Base-by-base conservation (phyloP, 2,888 invertebrate genomes). In the Sycophila texana region DNA sequence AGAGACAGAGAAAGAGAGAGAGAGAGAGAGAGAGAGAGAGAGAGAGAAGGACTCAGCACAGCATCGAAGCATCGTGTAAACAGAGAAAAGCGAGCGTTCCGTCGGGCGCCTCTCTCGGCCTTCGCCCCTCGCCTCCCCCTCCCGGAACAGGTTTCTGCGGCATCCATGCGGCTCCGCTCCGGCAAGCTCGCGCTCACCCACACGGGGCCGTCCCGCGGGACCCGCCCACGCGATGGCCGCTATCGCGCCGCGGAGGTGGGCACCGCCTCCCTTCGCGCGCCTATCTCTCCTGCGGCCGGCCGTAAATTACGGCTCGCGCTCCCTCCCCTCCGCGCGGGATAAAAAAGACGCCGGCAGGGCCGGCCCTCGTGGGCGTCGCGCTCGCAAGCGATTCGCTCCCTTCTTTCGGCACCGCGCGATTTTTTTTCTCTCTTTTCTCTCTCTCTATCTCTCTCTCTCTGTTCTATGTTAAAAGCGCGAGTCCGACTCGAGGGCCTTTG, bases 171-270 rank as follows among this genome's bases (percentile, higher is more conserved):
- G 39, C 39, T 39, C 39, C 39, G 39, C 39, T 39, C 39, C 10
- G 39, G 10, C 10, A 10, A 5, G 39, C 1, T 10, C 39, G 39
- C 39, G 7, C 26, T 26, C 39, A 39, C 39, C 39, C 39, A 39
- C 39, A 39, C 39, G 39, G 39, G 53, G 63, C 16, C 39, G 5
- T 53, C 61, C 61, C n/a, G 22, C 57, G 86, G 88, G 89, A 88
- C 89, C 88, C 90, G 90, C 90, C 90, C 88, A 90, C 90, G 87
- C 87, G 86, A 80, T 90, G 90, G 90, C 90, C 87, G 89, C 89
- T 88, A 86, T 87, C 88, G 84, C 68, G 88, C 85, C 84, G 81
- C 84, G 83, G 84, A 85, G 79, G 85, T 82, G 82, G 83, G 78
- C 83, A 83, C 79, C 85, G 80, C 71, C 65, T 72, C 77, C 30